Conservation (phyloP, 1,140 invertebrate genomes). For the Pachypeltis micranthus region DNA sequence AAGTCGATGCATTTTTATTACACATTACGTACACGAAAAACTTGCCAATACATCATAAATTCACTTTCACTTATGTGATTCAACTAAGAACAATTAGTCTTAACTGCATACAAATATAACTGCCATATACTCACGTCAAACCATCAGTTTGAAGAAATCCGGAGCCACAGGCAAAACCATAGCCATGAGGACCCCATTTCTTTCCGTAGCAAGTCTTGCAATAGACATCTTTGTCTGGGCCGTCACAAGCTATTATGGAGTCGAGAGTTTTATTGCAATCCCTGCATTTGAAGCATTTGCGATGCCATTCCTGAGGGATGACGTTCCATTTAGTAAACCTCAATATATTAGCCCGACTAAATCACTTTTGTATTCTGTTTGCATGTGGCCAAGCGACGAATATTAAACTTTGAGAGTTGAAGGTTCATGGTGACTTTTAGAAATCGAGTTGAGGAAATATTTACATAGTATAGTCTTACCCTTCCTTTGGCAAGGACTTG, state of each 20-base stretch:
- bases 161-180: constrained; percentile 88
- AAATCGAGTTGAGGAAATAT: not conserved
- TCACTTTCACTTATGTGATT: too few species aligned
- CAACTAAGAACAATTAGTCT: too few species aligned
- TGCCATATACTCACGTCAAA: constrained; percentile 52
- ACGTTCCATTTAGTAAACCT: too few species aligned
- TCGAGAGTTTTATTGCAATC: constrained; percentile 85
- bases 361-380: too few species aligned
- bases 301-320: constrained; percentile 71
- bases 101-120: not conserved
- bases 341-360: too few species aligned
- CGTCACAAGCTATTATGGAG: constrained; percentile 85
- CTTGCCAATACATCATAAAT: too few species aligned
- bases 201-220: constrained; percentile 88
- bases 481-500: constrained; percentile 55
- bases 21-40: too few species aligned
- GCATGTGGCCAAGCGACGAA: too few species aligned
- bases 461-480: constrained; percentile 20
- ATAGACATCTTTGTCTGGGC: constrained; percentile 79
- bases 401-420: too few species aligned
- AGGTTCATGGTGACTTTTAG: too few species aligned
- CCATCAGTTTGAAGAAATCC: constrained; percentile 85
- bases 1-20: too few species aligned
- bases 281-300: constrained; percentile 95
- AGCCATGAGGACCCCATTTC: constrained; percentile 88